A percentile compares a stretch with the other conserved stretches of the same genome.
phyloP scores from a whole-genome alignment of 2,888 invertebrate genomes.

The Argyra leucocephala region DNA sequence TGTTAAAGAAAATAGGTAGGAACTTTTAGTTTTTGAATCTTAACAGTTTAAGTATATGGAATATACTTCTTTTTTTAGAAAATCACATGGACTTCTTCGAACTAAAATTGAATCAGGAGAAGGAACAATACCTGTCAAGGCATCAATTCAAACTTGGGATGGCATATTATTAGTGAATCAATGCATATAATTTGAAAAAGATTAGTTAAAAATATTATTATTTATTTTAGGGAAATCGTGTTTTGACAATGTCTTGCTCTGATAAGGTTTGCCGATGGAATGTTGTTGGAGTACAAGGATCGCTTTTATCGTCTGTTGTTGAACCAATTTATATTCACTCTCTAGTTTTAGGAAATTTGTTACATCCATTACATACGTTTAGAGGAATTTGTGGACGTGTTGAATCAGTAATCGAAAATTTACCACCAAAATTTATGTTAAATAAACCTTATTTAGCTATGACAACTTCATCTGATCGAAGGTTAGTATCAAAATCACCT shows the following conservation, averaged over 20 bases:
- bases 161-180: not conserved
- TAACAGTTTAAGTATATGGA: not conserved
- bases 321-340: not conserved
- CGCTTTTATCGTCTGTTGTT: not conserved
- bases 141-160: not conserved
- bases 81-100: not conserved
- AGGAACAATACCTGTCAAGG: not conserved
- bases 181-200: not conserved
- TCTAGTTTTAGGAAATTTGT: not conserved
- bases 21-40: too few species aligned
- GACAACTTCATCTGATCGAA: not conserved
- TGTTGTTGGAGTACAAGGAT: not conserved
- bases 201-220: not conserved
- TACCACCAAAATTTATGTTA: not conserved
- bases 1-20: not conserved
- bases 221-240: not conserved
- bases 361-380: not conserved
- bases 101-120: not conserved
- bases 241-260: not conserved
- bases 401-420: not conserved
- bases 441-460: conserved; percentile 1
- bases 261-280: not conserved
- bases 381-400: not conserved
- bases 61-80: not conserved
- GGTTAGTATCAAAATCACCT: not conserved